Evolutionary conservation across 2,113 vertebrate genomes (phyloP).

Genomic region (Butorides virescens): DNA sequence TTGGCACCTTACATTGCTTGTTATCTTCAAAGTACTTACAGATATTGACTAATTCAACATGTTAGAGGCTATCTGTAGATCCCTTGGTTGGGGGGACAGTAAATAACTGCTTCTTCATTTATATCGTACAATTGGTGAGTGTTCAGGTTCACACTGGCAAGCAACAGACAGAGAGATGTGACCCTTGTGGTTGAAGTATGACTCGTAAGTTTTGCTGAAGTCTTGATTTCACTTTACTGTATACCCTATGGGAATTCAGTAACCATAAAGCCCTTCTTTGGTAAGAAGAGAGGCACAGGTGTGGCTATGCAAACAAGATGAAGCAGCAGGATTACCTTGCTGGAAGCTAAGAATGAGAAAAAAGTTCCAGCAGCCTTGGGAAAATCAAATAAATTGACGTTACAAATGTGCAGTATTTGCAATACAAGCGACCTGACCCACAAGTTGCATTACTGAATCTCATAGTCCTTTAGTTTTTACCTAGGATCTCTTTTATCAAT

Average conservation of each 20-base stretch:
- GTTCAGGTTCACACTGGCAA: neutral
- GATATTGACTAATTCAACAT: neutral
- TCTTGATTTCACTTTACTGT: neutral
- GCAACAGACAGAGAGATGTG: neutral
- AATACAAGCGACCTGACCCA: neutral
- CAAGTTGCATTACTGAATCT: neutral
- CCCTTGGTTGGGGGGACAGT: neutral
- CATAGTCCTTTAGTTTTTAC: neutral
- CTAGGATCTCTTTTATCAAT: neutral
- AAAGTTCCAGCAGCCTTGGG: neutral
- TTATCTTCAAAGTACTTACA: neutral
- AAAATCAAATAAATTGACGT: neutral
- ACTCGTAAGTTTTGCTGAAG: neutral
- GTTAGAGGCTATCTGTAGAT: neutral
- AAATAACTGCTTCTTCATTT: neutral
- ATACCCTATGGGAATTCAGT: neutral
- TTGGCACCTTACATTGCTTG: neutral
- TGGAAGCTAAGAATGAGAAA: neutral
- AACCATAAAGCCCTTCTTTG: neutral
- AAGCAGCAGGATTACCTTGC: neutral
- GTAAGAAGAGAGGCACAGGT: neutral
- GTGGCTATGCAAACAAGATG: neutral
- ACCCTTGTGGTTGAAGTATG: neutral
- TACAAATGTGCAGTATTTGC: neutral
- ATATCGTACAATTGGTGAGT: neutral